Evolutionary conservation across 92 coral and sea anemone genomes (phyloP).

Genomic region (Palythoa heliodiscus): DNA sequence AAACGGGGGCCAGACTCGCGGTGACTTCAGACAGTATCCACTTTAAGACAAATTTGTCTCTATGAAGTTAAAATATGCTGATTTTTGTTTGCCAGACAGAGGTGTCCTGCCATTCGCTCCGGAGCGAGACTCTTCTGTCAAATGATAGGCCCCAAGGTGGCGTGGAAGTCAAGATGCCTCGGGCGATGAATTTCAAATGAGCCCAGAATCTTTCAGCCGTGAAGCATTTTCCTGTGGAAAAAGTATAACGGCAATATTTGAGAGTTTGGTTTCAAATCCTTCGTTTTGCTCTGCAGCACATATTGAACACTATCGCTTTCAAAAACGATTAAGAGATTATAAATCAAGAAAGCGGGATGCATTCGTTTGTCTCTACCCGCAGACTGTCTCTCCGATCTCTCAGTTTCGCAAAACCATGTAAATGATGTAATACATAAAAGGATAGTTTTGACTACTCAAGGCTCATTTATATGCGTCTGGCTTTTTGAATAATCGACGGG

Average conservation of each 20-base stretch:
- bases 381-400: neutral
- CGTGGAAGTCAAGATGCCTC: constrained; percentile 36
- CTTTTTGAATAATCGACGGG: constrained; percentile 11
- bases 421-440: neutral
- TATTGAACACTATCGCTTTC: neutral
- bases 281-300: neutral
- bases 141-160: constrained; percentile 48
- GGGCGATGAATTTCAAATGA: constrained; percentile 49
- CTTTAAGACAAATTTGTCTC: constrained; percentile 21
- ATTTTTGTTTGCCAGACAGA: constrained; percentile 43
- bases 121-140: constrained; percentile 34
- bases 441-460: constrained; percentile 35
- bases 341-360: neutral
- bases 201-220: constrained; percentile 37
- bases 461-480: constrained; percentile 24
- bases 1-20: neutral
- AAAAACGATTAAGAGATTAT: neutral
- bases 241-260: neutral
- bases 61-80: constrained; percentile 36
- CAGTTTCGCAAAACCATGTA: neutral
- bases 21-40: constrained; percentile 21
- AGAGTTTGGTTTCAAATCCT: neutral
- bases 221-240: constrained; percentile 15
- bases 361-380: neutral
- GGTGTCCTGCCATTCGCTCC: constrained; percentile 35